Conservation (phyloP, 2,797 vertebrate genomes). For the Paratrypauchen microcephalus region DNA sequence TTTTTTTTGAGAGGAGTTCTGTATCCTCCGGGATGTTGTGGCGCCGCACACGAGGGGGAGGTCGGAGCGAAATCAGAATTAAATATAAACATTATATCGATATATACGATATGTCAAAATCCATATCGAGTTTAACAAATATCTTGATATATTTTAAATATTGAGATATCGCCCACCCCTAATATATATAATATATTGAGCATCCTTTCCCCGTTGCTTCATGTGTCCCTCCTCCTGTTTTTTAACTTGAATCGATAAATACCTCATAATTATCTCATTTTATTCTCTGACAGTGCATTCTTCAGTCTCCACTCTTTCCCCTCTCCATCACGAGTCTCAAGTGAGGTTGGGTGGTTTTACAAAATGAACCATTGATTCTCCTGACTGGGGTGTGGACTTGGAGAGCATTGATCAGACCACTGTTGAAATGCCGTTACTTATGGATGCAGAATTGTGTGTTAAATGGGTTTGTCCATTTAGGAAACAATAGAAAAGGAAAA, state of each 20-base stretch:
- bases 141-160: no score
- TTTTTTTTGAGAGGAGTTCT: no score
- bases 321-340: slow-evolving; percentile 17
- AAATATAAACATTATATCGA: no score
- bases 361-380: slow-evolving; percentile 45
- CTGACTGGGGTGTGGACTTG: slow-evolving; percentile 1
- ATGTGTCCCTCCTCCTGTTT: slow-evolving; percentile 40
- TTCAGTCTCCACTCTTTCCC: not conserved
- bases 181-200: no score
- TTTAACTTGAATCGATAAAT: slow-evolving; percentile 45
- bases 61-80: no score
- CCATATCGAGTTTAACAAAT: no score
- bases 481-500: slow-evolving; percentile 24
- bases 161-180: no score
- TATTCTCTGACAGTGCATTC: slow-evolving; percentile 22
- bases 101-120: no score
- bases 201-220: slow-evolving; percentile 42
- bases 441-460: slow-evolving; percentile 46
- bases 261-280: slow-evolving; percentile 39
- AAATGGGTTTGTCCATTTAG: slow-evolving; percentile 41
- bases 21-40: no score
- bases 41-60: no score
- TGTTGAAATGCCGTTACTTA: slow-evolving; percentile 49
- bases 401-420: slow-evolving; percentile 36
- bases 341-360: slow-evolving; percentile 22